Evolutionary conservation across 2,888 invertebrate genomes (phyloP).

Genomic region (Gonocerus acuteangulatus): DNA sequence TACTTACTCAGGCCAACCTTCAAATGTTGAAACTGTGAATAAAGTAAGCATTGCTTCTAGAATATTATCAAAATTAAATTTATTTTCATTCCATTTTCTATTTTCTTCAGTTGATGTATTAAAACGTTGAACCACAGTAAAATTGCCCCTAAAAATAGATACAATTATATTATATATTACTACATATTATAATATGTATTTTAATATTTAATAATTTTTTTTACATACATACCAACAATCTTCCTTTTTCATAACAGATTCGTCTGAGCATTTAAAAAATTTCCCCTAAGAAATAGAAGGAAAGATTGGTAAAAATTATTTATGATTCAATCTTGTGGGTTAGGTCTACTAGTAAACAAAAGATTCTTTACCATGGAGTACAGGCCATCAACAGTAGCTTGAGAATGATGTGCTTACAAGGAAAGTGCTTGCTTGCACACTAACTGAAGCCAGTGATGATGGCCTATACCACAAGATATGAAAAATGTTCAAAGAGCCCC

Average conservation of each 20-base stretch:
- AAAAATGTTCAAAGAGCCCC: too few species aligned
- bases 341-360: too few species aligned
- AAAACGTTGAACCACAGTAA: conserved; percentile 56
- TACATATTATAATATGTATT: neutral
- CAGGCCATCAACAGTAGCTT: too few species aligned
- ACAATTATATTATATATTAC: too few species aligned
- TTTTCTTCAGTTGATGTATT: conserved; percentile 61
- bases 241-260: conserved; percentile 79
- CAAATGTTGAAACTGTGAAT: conserved; percentile 98
- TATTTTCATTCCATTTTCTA: conserved; percentile 76
- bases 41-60: conserved; percentile 96
- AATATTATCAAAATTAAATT: conserved; percentile 97
- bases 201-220: conserved; percentile 6
- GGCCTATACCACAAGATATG: too few species aligned
- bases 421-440: too few species aligned
- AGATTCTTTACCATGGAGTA: too few species aligned
- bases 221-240: conserved; percentile 91
- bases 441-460: too few species aligned
- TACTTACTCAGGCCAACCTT: conserved; percentile 93
- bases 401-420: too few species aligned
- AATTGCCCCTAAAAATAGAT: too few species aligned
- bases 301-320: too few species aligned
- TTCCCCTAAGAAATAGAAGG: conserved; percentile 68
- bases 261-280: conserved; percentile 90
- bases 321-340: too few species aligned